A percentile compares a stretch with the other conserved stretches of the same genome.
Evolutionary conservation across 2,888 invertebrate species (phyloP).

Genomic region (Abrostola triplasia): DNA sequence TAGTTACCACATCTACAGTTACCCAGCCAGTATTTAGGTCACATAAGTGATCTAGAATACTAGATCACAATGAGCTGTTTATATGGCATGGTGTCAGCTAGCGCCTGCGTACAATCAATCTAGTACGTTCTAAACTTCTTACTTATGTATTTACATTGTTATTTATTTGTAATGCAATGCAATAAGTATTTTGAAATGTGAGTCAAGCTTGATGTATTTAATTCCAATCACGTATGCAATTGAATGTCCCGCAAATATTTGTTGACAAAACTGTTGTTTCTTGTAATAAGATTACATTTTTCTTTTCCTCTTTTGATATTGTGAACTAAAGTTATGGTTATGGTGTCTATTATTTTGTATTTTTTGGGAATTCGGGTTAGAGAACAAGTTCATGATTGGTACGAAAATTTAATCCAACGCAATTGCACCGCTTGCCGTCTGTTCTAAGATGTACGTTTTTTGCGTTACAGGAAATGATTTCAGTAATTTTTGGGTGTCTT

Average conservation of each 20-base stretch:
- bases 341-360: no score
- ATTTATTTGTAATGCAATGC: background rate
- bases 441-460: no score
- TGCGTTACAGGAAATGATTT: no score
- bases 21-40: slow-evolving; percentile 25
- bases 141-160: slow-evolving; percentile 2
- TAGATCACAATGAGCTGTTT: slow-evolving; percentile 22
- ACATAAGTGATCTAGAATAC: slow-evolving; percentile 21
- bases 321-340: no score
- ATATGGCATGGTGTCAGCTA: slow-evolving; percentile 5
- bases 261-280: no score
- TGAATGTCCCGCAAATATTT: background rate
- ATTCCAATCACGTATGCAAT: background rate
- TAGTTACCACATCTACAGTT: slow-evolving; percentile 7
- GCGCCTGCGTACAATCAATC: slow-evolving; percentile 6
- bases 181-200: background rate
- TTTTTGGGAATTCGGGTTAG: no score
- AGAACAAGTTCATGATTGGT: no score
- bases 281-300: no score
- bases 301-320: no score
- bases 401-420: no score
- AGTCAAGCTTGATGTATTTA: background rate
- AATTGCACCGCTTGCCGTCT: no score
- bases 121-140: background rate
- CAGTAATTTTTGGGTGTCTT: no score